Base-by-base conservation (phyloP, 2,113 vertebrate species). In the Actenoides hombroni region DNA sequence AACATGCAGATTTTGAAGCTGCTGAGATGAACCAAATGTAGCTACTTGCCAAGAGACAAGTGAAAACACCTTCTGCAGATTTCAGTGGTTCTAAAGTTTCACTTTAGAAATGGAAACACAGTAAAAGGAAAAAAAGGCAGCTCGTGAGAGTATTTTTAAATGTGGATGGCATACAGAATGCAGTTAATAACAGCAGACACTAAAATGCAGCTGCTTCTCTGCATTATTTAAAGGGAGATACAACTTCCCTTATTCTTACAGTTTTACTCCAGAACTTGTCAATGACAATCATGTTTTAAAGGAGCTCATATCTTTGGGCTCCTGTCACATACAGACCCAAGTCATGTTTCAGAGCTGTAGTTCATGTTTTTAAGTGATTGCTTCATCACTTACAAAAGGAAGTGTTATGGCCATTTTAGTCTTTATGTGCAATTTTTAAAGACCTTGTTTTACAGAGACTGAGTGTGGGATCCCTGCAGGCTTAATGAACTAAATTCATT, bases 401-500 rank as follows among this genome's bases (percentile, higher is more conserved):
- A 54, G 10, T 54, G 78, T 94, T 87, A 81, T 6, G 4, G 9
- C n/a, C 29, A 83, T 92, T 91, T 96, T 71, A 70, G 33, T 69
- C 40, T 75, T 91, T 51, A 28, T 70, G 51, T 76, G 46, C 40
- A 49, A 75, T 91, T 85, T 90, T 91, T 77, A 80, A 90, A 93
- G 80, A 65, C 57, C 49, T 95, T 86, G n/a, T 90, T 95, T 95
- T 60, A 92, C 31, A 61, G 77, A 79, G 78, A 56, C 23, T 29
- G 64, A 71, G 9, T 59, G 25, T 28, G 31, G 70, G 35, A 90
- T 83, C 61, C 88, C 78, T 57, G 48, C 60, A 64, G 77, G 44
- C 46, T 88, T 95, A 83, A 96, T 88, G 80, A 97, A 93, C 26
- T 92, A 96, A 94, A 95, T 89, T 94, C 11, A 76, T 94, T 87